These are phyloP conservation scores for Aphelocoma californica DNA, from an alignment of 2,797 vertebrate genomes.

Conservation along the genomic window DNA sequence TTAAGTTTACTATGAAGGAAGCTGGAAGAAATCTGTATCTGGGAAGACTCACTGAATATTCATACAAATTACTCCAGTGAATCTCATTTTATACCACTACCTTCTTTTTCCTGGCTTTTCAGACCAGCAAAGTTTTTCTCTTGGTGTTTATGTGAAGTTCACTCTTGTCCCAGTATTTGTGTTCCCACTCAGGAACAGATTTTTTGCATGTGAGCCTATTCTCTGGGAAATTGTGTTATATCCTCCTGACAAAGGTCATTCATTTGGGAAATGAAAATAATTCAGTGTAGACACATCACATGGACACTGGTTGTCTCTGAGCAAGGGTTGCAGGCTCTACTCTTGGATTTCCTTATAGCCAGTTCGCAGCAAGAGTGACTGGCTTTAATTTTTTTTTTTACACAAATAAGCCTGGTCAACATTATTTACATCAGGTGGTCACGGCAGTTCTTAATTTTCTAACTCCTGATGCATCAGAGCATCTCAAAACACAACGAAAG, in stretches of 20 bases:
- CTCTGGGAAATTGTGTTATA: constrained; percentile 44
- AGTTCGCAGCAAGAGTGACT: background rate
- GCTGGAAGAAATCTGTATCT: constrained; percentile 23
- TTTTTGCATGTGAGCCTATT: background rate
- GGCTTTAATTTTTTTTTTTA: background rate
- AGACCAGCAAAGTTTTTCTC: constrained; percentile 18
- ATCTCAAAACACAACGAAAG: background rate
- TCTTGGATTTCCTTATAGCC: background rate
- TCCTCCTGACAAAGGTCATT: constrained; percentile 49
- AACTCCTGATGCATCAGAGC: background rate
- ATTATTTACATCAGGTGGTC: background rate
- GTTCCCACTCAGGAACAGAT: constrained; percentile 31
- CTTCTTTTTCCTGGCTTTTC: background rate
- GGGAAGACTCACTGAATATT: constrained; percentile 40
- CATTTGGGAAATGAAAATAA: constrained; percentile 37
- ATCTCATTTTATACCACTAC: constrained; percentile 30
- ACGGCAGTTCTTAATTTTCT: background rate
- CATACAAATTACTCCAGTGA: constrained; percentile 19
- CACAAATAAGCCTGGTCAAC: background rate
- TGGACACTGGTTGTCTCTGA: background rate
- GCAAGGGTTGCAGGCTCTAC: background rate
- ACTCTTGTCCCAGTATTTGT: constrained; percentile 40
- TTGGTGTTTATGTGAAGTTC: constrained; percentile 12
- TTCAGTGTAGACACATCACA: background rate
- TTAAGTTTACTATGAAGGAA: constrained; percentile 53